Evolutionary conservation across 2,888 invertebrate genomes (phyloP).

Genomic region (Patella ulyssiponensis): DNA sequence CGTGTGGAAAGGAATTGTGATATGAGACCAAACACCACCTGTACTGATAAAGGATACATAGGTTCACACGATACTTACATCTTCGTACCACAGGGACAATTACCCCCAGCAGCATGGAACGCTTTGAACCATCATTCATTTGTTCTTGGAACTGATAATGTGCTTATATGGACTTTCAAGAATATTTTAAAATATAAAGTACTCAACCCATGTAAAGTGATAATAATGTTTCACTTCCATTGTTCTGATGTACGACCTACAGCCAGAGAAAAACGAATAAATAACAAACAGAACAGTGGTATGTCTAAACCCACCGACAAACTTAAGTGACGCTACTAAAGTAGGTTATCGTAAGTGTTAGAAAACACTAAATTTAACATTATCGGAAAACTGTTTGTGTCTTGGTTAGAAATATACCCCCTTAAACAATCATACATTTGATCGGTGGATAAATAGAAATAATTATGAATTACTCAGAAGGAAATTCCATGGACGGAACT

Average conservation of each 20-base stretch:
- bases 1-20: slow-evolving; percentile 17
- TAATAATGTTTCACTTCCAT: slow-evolving; percentile 21
- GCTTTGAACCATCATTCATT: neutral
- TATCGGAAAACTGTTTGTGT: no score
- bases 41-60: neutral
- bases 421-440: no score
- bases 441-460: no score
- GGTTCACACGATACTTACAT: slow-evolving; percentile 26
- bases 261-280: neutral
- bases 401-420: no score
- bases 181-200: slow-evolving; percentile 18
- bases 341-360: no score
- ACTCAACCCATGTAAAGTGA: slow-evolving; percentile 26
- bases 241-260: slow-evolving; percentile 10
- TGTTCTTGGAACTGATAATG: slow-evolving; percentile 16
- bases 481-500: no score
- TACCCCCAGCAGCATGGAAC: neutral
- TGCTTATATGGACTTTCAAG: slow-evolving; percentile 21
- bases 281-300: no score
- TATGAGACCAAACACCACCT: slow-evolving; percentile 14
- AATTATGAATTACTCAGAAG: no score
- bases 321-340: no score
- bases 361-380: no score
- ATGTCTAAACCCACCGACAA: no score
- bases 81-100: slow-evolving; percentile 14